Base-by-base conservation (phyloP, 2,797 vertebrate genomes). In the Urophycis tenuis region DNA sequence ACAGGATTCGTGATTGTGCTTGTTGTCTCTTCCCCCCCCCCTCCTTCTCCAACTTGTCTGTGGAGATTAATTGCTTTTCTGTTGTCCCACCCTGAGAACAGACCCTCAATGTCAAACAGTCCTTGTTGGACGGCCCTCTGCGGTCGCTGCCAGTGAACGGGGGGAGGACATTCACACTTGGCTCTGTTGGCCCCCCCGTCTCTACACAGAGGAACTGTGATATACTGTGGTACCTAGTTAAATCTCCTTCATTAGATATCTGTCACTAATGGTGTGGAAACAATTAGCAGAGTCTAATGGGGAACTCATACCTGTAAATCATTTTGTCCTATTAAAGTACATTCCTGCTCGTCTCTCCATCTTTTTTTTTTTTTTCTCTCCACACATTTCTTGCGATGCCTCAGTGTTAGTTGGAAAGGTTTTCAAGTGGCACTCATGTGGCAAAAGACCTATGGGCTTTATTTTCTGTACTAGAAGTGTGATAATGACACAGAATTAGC, bases 241-340 rank as follows among this genome's bases (percentile, higher is more conserved):
- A 88, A 91, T 91, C 87, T 92, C 91, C 92, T 92, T 93, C 92
- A 94, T 94, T 94, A 92, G 92, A 93, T 93, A 93, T 91, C 93
- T 89, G 92, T 88, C 90, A 90, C 92, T 93, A 94, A 94, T 94
- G 93, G 92, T 90, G 91, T 93, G 92, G 92, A 93, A 94, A 94
- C 93, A 94, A 94, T 94, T 93, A 94, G 92, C 91, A 91, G 86
- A 82, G 88, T 91, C 91, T 94, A 94, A 94, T 93, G 92, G 92
- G 90, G 90, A 87, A 92, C 89, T 91, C 89, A 90, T 93, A 94
- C 92, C 93, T 94, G 93, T 94, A 93, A 94, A 94, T 94, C 93
- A 93, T 92, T 90, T 91, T 84, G 79, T 87, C 89, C 89, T 86
- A 89, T 90, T 93, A 91, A 91, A 91, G 91, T 88, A 85, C 89